Conservation (phyloP, 2,113 vertebrate species). For the Potamarius usumacintae region DNA sequence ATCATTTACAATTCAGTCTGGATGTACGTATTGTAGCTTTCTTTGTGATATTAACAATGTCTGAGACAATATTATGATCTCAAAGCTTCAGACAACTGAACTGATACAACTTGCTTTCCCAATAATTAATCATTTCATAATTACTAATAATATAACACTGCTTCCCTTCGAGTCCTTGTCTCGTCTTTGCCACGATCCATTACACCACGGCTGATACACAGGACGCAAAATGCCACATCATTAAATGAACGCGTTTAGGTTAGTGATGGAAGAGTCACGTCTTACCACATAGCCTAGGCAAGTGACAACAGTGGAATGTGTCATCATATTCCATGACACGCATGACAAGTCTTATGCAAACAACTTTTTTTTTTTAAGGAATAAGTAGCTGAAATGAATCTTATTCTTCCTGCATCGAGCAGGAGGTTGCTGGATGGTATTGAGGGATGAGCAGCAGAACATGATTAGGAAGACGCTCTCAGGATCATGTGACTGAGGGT, state of each 20-base stretch:
- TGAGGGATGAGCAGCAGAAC: not conserved
- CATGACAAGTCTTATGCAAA: not conserved
- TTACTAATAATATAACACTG: not conserved
- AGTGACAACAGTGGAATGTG: not conserved
- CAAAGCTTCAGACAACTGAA: not conserved
- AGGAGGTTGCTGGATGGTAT: not conserved
- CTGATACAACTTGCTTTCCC: not conserved
- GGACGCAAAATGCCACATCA: not conserved
- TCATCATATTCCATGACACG: no score
- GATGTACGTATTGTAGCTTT: not conserved
- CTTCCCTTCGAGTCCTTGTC: not conserved
- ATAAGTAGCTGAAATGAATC: not conserved
- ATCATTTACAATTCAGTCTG: not conserved
- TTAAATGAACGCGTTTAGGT: no score
- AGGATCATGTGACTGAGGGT: not conserved
- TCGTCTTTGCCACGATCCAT: not conserved
- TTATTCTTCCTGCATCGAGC: not conserved
- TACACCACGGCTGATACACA: not conserved
- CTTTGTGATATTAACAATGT: not conserved
- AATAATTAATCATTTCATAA: not conserved
- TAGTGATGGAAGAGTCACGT: not conserved
- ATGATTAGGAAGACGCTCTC: not conserved
- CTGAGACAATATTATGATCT: not conserved
- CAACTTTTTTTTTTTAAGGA: not conserved
- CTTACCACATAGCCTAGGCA: not conserved